Evolutionary conservation across 2,888 invertebrate species (phyloP), one percentile per base, ranked within the genome.

Genomic region (Nebria brevicollis): DNA sequence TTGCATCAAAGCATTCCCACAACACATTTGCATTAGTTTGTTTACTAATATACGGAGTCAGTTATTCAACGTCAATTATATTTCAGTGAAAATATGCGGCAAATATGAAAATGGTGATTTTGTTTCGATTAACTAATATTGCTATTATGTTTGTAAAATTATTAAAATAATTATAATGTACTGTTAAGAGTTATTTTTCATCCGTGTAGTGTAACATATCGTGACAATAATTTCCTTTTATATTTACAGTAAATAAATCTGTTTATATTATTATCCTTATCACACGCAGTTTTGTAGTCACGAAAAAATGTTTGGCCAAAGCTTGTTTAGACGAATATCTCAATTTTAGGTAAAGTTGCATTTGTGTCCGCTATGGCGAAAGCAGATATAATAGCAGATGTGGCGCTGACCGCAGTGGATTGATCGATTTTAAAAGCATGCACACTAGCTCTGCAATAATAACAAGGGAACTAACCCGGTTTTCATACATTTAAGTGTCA

Each of bases 401-500:
- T 54, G 54, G 74, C 68, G 74, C 54, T 75, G 54, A 74, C 79
- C 79, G 43, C 79, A 68, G 75, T 68, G 20, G 13, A 68, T 54
- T 11, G 25, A 79, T 79, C 79, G 79, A 79, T 79, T 7, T 74
- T 73, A 79, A 75, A 74, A 79, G 54, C 54, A 54, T 54, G 54
- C 54, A 54, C 54, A 11, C 11, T 11, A 54, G 54, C 54, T 11
- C 11, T 54, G 8, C 54, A 54, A 54, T 54, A 54, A 54, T 54
- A 54, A 54, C 79, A 68, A 42, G 79, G 75, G n/a, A 79, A 72
- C 43, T 80, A 80, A 75, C 80, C 80, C 75, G 80, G 20, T 75
- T 75, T 75, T 75, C 75, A 80, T 75, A 80, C 80, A 80, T 80
- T 75, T 70, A 79, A 80, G 80, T 80, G 80, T 75, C 80, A 80